Conservation (phyloP, 2,888 invertebrate species). For the Ferdinandea cuprea region DNA sequence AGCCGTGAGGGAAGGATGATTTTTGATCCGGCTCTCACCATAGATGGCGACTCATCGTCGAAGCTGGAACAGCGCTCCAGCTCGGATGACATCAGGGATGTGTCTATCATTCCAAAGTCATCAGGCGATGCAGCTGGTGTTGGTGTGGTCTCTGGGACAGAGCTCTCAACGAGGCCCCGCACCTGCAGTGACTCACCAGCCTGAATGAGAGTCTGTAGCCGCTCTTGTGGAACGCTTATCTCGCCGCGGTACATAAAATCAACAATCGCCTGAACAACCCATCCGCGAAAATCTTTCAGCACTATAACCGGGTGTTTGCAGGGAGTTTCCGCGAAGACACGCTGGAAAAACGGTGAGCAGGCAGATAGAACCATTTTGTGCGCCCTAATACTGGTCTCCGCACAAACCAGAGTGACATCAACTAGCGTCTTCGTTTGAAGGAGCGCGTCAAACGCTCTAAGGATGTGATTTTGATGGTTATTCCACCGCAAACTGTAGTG, state of each 20-base stretch:
- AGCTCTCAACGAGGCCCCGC: slow-evolving; percentile 89
- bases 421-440: slow-evolving; percentile 93
- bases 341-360: slow-evolving; percentile 93
- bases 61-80: slow-evolving; percentile 81
- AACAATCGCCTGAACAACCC: slow-evolving; percentile 94
- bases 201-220: slow-evolving; percentile 91
- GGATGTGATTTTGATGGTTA: slow-evolving; percentile 94
- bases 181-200: slow-evolving; percentile 95
- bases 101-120: slow-evolving; percentile 80
- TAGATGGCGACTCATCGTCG: slow-evolving; percentile 83
- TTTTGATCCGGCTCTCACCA: slow-evolving; percentile 81
- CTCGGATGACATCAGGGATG: slow-evolving; percentile 80
- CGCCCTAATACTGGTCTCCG: slow-evolving; percentile 92
- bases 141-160: slow-evolving; percentile 83
- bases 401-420: slow-evolving; percentile 95
- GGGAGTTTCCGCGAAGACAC: slow-evolving; percentile 94
- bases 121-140: slow-evolving; percentile 82
- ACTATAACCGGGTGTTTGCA: slow-evolving; percentile 97
- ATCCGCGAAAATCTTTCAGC: slow-evolving; percentile 93
- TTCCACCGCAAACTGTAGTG: slow-evolving; percentile 97
- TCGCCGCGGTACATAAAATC: slow-evolving; percentile 98
- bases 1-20: slow-evolving; percentile 81
- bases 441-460: slow-evolving; percentile 94
- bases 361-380: slow-evolving; percentile 96
- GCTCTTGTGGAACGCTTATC: slow-evolving; percentile 93